Conservation (phyloP, 1,140 invertebrate genomes). For the Callitettix versicolor region DNA sequence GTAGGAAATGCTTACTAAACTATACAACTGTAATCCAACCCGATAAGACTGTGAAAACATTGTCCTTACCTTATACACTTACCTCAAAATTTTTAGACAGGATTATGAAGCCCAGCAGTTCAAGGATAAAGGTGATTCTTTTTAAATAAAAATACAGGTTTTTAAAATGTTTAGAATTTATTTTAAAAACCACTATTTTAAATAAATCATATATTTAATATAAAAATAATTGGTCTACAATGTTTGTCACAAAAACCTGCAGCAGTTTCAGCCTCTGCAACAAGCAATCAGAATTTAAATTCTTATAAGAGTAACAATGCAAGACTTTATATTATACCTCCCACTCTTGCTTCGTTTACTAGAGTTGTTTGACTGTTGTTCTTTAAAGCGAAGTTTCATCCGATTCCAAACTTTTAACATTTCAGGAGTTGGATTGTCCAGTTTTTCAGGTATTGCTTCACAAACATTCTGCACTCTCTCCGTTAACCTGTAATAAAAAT, state of each 20-base stretch:
- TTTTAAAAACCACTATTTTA: too few relatives aligned
- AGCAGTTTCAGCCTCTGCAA: neutral
- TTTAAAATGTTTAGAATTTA: too few relatives aligned
- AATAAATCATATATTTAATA: neutral
- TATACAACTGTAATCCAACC: too few relatives aligned
- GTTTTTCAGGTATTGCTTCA: neutral
- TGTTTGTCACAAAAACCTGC: neutral
- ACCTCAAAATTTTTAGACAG: too few relatives aligned
- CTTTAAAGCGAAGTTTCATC: constrained; percentile 33
- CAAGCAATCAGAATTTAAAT: neutral
- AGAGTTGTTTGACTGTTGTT: neutral
- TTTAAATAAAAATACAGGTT: too few relatives aligned
- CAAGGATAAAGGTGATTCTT: too few relatives aligned
- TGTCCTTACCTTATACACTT: too few relatives aligned
- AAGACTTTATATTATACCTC: constrained; percentile 14
- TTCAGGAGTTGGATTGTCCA: constrained; percentile 37
- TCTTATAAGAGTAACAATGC: neutral
- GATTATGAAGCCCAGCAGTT: too few relatives aligned
- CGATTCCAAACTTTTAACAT: constrained; percentile 39
- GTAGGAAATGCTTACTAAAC: too few relatives aligned
- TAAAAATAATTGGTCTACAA: constrained; percentile 1
- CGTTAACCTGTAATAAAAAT: neutral
- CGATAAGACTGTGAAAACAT: too few relatives aligned
- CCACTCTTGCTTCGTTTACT: constrained; percentile 15
- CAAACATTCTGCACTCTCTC: neutral